Conservation (phyloP, 2,797 vertebrate species). For the Acanthiza pusilla region DNA sequence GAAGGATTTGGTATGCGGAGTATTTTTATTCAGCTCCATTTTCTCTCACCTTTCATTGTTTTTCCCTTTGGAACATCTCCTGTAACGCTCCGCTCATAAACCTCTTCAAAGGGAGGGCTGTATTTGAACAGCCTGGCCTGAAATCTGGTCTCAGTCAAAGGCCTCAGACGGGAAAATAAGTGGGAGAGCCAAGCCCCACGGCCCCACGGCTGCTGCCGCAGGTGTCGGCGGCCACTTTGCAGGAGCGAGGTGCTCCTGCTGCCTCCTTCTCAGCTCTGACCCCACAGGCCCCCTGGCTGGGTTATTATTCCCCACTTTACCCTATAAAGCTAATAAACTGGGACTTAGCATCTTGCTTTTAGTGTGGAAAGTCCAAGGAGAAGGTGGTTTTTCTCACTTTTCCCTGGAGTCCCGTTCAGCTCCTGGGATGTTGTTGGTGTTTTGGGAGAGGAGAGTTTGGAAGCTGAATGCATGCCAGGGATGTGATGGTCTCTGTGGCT, state of each 20-base stretch:
- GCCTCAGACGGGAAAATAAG: conserved; percentile 58
- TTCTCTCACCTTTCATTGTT: conserved; percentile 58
- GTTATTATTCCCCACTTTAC: conserved; percentile 26
- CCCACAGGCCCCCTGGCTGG: not conserved
- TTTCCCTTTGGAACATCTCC: conserved; percentile 63
- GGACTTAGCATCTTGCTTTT: conserved; percentile 8
- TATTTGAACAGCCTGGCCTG: conserved; percentile 31
- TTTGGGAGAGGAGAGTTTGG: not conserved
- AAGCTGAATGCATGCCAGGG: not conserved
- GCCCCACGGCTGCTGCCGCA: conserved; percentile 50
- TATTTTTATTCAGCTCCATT: conserved; percentile 50
- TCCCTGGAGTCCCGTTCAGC: rapidly evolving
- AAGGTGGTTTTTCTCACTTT: not conserved
- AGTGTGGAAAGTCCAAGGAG: not conserved
- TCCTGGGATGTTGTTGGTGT: not conserved
- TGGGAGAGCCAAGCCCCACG: not conserved
- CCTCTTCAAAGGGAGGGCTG: conserved; percentile 28
- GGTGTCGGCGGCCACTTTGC: conserved; percentile 31
- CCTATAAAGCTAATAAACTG: conserved; percentile 42
- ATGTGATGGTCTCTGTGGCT: not conserved
- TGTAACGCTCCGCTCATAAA: conserved; percentile 56
- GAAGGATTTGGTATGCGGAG: conserved; percentile 47
- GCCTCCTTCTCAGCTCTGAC: not conserved
- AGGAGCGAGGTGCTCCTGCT: not conserved
- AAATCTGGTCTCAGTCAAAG: conserved; percentile 63